Conservation (phyloP, 1,140 invertebrate genomes). For the Artemia franciscana region DNA sequence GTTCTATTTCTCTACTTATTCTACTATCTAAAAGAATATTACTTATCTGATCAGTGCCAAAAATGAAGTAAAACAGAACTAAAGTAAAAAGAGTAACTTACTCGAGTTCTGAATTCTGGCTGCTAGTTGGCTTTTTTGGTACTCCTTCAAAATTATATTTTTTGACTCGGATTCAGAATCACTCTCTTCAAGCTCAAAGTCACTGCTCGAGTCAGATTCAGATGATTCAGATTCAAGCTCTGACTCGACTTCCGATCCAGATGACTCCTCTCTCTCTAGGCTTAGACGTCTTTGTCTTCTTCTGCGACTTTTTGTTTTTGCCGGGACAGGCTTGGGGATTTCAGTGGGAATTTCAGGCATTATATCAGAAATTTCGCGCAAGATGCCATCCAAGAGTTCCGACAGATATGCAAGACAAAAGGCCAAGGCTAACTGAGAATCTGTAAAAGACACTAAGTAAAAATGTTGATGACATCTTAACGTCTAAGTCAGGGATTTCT, state of each 20-base stretch:
- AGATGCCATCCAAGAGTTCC: neutral
- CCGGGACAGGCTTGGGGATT: neutral
- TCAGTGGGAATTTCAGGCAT: neutral
- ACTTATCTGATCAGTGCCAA: no score
- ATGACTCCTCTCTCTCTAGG: neutral
- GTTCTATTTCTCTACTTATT: no score
- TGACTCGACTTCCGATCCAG: neutral
- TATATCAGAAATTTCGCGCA: neutral
- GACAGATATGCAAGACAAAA: neutral
- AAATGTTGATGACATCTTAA: no score
- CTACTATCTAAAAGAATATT: no score
- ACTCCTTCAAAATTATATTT: neutral
- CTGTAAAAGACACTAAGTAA: neutral
- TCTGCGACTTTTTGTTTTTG: neutral
- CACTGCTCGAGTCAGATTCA: neutral
- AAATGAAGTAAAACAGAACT: no score
- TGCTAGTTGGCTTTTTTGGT: neutral
- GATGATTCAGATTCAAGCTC: neutral
- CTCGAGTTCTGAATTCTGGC: neutral
- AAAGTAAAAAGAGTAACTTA: no score
- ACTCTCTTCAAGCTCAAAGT: neutral
- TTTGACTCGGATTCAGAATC: neutral
- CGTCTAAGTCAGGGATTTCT: no score
- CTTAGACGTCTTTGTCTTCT: neutral
- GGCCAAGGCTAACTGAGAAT: neutral